Conservation (phyloP, 2,888 invertebrate genomes). For the Scaptomyza polygonia region DNA sequence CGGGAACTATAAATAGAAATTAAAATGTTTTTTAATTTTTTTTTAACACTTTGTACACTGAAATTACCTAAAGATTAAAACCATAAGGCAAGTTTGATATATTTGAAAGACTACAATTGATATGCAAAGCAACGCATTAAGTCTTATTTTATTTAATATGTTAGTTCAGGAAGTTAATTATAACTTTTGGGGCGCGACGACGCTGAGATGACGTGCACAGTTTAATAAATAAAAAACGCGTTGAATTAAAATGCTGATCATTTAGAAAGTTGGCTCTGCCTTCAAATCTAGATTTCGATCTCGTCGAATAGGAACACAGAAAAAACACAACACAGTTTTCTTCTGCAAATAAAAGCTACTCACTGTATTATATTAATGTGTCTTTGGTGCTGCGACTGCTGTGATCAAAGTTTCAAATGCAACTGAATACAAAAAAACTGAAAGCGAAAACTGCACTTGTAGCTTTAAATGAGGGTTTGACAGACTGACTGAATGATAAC, state of each 20-base stretch:
- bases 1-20: not conserved
- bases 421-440: slow-evolving; percentile 55
- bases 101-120: slow-evolving; percentile 1
- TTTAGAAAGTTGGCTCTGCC: slow-evolving; percentile 39
- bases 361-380: slow-evolving; percentile 13
- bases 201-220: slow-evolving; percentile 9
- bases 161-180: slow-evolving; percentile 27
- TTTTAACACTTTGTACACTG: too few species aligned
- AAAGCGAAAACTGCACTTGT: slow-evolving; percentile 37
- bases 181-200: slow-evolving; percentile 26
- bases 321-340: not conserved
- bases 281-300: not conserved
- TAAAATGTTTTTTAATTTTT: too few species aligned
- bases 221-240: not conserved
- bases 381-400: slow-evolving; percentile 30
- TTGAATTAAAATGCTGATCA: slow-evolving; percentile 5
- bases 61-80: too few species aligned
- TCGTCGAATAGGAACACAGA: not conserved
- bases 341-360: slow-evolving; percentile 29
- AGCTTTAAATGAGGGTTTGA: slow-evolving; percentile 31
- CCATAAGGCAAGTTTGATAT: too few species aligned
- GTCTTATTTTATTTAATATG: not conserved
- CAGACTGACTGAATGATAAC: slow-evolving; percentile 31
- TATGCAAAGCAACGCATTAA: slow-evolving; percentile 31
- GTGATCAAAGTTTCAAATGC: slow-evolving; percentile 50